A percentile compares a stretch with the other conserved stretches of the same genome.
phyloP scores from a whole-genome alignment of 2,113 vertebrate genomes.

The Turnix velox region DNA sequence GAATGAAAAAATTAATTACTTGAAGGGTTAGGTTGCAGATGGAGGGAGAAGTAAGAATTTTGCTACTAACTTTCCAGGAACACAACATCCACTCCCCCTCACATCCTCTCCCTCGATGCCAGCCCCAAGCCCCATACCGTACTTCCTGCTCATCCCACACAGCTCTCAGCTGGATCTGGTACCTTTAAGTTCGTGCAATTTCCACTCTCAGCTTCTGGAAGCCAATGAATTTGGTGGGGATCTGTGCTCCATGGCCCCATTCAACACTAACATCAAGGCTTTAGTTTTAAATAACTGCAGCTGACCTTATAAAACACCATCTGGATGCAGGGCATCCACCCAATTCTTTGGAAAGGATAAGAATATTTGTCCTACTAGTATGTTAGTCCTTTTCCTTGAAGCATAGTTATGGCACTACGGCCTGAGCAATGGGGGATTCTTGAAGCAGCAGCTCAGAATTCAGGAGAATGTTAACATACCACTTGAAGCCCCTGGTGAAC shows the following conservation, averaged over 20 bases:
- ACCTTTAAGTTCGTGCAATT: neutral
- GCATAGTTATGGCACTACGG: neutral
- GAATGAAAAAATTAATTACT: conserved; percentile 43
- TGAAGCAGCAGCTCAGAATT: neutral
- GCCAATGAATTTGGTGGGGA: neutral
- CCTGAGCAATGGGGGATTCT: neutral
- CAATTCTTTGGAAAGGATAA: neutral
- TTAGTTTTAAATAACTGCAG: neutral
- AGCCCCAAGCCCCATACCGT: neutral
- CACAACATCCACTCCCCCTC: neutral
- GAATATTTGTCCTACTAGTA: neutral
- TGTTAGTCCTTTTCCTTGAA: neutral
- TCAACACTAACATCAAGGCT: neutral
- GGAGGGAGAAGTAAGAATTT: conserved; percentile 27
- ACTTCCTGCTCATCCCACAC: conserved; percentile 1
- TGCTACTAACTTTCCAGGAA: conserved; percentile 68
- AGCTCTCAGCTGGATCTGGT: neutral
- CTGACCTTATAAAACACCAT: neutral
- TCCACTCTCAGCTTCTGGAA: neutral
- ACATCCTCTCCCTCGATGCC: neutral
- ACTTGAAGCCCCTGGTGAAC: neutral
- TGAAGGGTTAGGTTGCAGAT: conserved; percentile 7
- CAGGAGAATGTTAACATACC: neutral
- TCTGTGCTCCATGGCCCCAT: fast-evolving
- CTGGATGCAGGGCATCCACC: neutral